Conservation (phyloP, 2,797 vertebrate genomes). For the Somateria mollissima region DNA sequence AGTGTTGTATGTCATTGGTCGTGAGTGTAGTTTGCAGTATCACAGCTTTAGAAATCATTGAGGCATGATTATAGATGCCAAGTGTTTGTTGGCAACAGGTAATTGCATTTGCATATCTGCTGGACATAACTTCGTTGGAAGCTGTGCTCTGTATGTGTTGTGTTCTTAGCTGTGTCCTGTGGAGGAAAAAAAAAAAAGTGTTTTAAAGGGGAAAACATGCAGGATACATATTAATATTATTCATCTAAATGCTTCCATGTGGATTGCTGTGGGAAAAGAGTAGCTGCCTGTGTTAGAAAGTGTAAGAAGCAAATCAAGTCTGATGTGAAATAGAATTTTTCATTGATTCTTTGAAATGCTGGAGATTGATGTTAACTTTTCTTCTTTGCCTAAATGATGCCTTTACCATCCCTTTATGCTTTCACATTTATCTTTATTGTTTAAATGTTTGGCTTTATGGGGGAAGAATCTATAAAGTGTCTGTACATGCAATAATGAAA, state of each 20-base stretch:
- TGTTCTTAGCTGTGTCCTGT: background rate
- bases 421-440: background rate
- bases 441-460: background rate
- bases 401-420: background rate
- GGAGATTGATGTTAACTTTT: background rate
- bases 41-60: background rate
- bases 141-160: background rate
- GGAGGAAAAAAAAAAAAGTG: background rate
- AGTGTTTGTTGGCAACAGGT: background rate
- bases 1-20: background rate
- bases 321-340: background rate
- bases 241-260: background rate
- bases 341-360: background rate
- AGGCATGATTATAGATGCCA: background rate
- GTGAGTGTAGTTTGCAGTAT: background rate
- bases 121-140: background rate
- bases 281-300: background rate
- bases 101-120: background rate
- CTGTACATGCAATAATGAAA: background rate
- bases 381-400: background rate
- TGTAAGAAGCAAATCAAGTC: background rate
- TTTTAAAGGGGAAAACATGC: background rate
- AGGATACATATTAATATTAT: background rate
- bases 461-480: background rate
- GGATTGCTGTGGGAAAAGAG: background rate